Evolutionary conservation across 2,797 vertebrate species (phyloP).

Genomic region (Pipistrellus pygmaeus): DNA sequence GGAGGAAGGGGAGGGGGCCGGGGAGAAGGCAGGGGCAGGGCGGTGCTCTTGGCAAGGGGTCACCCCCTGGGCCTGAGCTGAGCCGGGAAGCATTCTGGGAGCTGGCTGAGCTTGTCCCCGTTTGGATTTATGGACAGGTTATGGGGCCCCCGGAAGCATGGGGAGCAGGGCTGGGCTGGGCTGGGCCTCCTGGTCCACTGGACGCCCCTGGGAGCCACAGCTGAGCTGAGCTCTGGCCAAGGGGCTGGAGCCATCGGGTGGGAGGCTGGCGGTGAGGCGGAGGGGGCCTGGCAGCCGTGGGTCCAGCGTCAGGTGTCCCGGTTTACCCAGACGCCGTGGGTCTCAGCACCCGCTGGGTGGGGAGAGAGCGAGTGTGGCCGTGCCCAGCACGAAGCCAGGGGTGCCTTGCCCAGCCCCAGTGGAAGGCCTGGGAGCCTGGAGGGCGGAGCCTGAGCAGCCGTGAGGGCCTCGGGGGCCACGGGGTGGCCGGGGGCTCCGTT

Average conservation of each 20-base stretch:
- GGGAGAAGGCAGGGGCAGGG: neutral
- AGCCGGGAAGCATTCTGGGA: neutral
- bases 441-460: accelerated
- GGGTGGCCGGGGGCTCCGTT: neutral
- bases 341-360: neutral
- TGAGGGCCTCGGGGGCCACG: neutral
- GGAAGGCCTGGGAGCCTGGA: neutral
- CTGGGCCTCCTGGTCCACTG: accelerated
- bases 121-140: neutral
- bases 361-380: neutral
- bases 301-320: neutral
- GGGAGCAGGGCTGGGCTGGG: too few relatives aligned
- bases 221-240: neutral
- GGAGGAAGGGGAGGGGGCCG: too few relatives aligned
- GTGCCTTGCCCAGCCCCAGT: neutral
- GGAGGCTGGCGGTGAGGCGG: neutral
- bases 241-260: neutral
- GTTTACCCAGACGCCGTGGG: neutral
- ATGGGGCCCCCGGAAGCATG: neutral
- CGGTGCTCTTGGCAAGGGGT: accelerated
- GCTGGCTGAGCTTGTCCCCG: neutral
- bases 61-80: neutral
- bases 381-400: neutral
- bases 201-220: accelerated
- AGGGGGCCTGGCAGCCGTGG: neutral